Conservation (phyloP, 2,797 vertebrate species). For the Mycteria americana region DNA sequence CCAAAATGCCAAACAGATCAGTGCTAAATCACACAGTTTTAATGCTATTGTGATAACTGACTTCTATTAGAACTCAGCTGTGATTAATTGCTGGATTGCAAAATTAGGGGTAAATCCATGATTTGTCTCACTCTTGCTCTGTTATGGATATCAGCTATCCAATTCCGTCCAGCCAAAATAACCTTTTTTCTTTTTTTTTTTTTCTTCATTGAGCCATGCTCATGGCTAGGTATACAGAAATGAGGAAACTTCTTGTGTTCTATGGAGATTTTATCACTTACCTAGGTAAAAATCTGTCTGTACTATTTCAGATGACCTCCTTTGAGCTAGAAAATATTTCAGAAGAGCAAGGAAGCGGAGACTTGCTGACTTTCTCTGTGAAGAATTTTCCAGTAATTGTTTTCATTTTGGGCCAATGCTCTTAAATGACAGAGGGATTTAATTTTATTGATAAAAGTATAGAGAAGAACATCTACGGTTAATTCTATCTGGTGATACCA, state of each 20-base stretch:
- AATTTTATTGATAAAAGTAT: neutral
- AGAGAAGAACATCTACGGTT: neutral
- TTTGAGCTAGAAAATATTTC: neutral
- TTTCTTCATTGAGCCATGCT: neutral
- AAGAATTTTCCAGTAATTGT: neutral
- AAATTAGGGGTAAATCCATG: neutral
- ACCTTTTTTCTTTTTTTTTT: fast-evolving
- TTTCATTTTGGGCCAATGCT: neutral
- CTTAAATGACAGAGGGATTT: neutral
- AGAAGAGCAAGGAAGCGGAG: neutral
- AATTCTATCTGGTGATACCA: neutral
- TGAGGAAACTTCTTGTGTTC: neutral
- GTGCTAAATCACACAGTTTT: neutral
- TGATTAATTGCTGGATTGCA: neutral
- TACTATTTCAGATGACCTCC: neutral
- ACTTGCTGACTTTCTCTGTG: neutral
- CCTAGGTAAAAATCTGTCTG: neutral
- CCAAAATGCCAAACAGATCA: neutral
- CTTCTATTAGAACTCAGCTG: neutral
- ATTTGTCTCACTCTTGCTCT: neutral
- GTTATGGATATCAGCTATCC: neutral
- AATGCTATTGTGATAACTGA: neutral
- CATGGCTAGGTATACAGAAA: neutral
- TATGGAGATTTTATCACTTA: neutral
- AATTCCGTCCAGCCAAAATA: neutral